phyloP scores from a whole-genome alignment of 2,888 invertebrate genomes.

The Agrotis ipsilon region DNA sequence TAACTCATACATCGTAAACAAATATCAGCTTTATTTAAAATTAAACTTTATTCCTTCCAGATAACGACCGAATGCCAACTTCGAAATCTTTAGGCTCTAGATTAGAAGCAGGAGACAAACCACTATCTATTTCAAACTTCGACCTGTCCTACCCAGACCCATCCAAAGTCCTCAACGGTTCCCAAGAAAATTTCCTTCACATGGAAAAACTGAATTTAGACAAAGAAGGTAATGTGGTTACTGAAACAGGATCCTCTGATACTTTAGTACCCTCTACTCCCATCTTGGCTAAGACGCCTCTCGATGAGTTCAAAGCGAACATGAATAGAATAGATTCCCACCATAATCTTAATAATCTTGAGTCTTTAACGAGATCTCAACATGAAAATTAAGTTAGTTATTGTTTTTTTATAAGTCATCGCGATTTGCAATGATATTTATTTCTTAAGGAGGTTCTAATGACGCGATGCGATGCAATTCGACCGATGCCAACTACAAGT shows the following conservation, averaged over 20 bases:
- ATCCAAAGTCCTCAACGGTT: conserved; percentile 75
- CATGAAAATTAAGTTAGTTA: conserved; percentile 63
- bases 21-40: neutral
- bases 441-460: no score
- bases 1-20: no score
- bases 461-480: no score
- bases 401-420: conserved; percentile 16
- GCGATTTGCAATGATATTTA: no score
- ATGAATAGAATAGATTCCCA: conserved; percentile 89
- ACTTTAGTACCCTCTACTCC: conserved; percentile 66
- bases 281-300: conserved; percentile 64
- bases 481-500: no score
- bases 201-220: conserved; percentile 76
- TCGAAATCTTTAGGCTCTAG: conserved; percentile 81
- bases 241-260: conserved; percentile 63
- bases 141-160: conserved; percentile 76
- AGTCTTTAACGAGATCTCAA: conserved; percentile 74
- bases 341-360: conserved; percentile 86
- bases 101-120: conserved; percentile 75
- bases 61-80: conserved; percentile 73
- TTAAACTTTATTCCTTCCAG: conserved; percentile 61
- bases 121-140: conserved; percentile 77
- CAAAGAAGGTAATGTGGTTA: conserved; percentile 59
- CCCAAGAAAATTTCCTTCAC: conserved; percentile 79
- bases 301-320: conserved; percentile 86